phyloP scores from a whole-genome alignment of 2,113 vertebrate species.

The Dipodomys stephensi region DNA sequence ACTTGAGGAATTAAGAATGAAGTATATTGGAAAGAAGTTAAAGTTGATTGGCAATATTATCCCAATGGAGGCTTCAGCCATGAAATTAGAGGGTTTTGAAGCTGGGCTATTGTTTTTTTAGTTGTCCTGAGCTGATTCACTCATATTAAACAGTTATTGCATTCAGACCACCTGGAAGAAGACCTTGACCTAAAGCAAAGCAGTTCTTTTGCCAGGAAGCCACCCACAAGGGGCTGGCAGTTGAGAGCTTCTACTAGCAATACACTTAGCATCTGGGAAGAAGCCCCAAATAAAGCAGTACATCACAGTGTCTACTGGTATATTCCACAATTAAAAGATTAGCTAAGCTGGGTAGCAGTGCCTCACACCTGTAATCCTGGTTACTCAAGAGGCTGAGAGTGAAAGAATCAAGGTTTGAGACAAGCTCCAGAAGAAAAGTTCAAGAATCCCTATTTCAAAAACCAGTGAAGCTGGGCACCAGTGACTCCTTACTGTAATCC shows the following conservation, averaged over 20 bases:
- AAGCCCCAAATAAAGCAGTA: neutral
- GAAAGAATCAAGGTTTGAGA: too few species aligned
- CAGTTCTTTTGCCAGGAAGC: neutral
- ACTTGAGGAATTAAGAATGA: neutral
- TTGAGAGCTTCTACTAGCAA: neutral
- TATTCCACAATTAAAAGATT: conserved; percentile 21
- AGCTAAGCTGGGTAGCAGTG: neutral
- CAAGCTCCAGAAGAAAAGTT: neutral
- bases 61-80: neutral
- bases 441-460: neutral
- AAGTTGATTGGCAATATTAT: neutral
- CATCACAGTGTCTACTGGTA: neutral
- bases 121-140: neutral
- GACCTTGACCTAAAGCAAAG: neutral
- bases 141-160: neutral
- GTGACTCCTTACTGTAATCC: too few species aligned
- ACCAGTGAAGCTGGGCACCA: too few species aligned
- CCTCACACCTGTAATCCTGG: too few species aligned
- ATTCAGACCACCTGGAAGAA: neutral
- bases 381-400: too few species aligned
- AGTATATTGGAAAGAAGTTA: neutral
- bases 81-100: neutral
- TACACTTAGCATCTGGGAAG: neutral
- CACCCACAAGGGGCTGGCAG: neutral
- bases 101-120: neutral